Base-by-base conservation (phyloP, 2,113 vertebrate genomes). In the Phalacrocorax aristotelis region DNA sequence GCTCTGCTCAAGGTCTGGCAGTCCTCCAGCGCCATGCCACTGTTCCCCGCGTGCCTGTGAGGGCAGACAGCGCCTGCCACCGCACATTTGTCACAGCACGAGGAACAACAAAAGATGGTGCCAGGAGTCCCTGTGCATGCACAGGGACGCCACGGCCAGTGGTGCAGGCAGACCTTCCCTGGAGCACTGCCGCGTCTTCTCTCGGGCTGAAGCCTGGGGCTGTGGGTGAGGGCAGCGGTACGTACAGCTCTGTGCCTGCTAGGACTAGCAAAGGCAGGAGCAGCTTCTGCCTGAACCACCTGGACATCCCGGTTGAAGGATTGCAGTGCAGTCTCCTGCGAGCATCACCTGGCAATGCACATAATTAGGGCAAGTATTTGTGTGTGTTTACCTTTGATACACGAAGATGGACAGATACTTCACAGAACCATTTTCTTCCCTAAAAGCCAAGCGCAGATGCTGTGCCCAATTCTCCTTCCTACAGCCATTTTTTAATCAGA, bases 121-220 rank as follows among this genome's bases (percentile, higher is more conserved):
- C 64, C 79, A 34, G 40, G 38, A 20, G 3, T 1, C 27, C 36
- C 51, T 2, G 52, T 6, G 34, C 18, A 5, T 9, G 49, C 65
- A 32, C 1, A 0, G 30, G 10, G 42, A 1, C 4, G 6, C 19
- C 7, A 0, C 1, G 15, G 40, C 57, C 7, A 0, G 3, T 1
- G 27, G 18, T 10, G 44, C 80, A 46, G 79, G 60, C 46, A 76
- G 27, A 49, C 52, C 11, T 51, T 46, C 15, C 70, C 23, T 3
- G 48, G 26, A 79, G 60, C 70, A 32, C 5, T 9, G 2, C 7
- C 0, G 0, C 2, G 4, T 48, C 68, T 65, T 51, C 3, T 0
- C 77, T 25, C 1, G 1, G 38, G 38, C 51, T 51, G 71, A 34
- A 51, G 17, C 10, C 42, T 0, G 0, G 54, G 34, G 49, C 72